Base-by-base conservation (phyloP, 1,140 invertebrate genomes). In the Nasonia giraulti region DNA sequence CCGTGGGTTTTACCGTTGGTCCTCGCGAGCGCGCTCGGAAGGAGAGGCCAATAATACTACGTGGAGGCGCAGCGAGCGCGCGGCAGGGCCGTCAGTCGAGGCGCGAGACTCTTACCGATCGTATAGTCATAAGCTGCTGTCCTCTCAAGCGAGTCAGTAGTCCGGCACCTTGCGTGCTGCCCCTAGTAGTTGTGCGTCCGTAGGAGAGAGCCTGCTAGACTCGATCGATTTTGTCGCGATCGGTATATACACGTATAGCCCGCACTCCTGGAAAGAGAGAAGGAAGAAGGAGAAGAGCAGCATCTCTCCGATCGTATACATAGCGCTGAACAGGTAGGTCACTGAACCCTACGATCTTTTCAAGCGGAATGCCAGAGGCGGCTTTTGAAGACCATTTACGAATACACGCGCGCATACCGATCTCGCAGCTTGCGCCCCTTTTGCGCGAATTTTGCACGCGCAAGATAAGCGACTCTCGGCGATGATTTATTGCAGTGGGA, bases 1-100 rank as follows among this genome's bases (percentile, higher is more conserved):
- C 4, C 68, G 78, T 11, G 23, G 47, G 11, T 85, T 85, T 85
- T 85, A 85, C 84, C 84, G 84, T 85, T 85, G 84, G 31, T 82
- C 79, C 74, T 78, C 62, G 1, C 66, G 68, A 31, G 77, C 27
- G 77, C 71, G 76, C 23, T 11, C 33, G 44, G 50, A n/a, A 78
- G 82, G 74, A 76, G 66, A 83, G 74, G 69, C 80, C 55, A 47
- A 71, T 82, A 74, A 68, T 75, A 55, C 47, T 62, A 62, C 55
- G 55, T 20, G 33, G 12, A 68, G 27, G 81, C 33, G 31, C 68
- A 78, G 12, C 76, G 75, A n/a, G n/a, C 66, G 23, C 62, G 33
- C 55, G 2, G 44, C 8, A 27, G 68, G 40, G 33, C 55, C 79
- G 7, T 17, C 84, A 82, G 84, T 82, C 74, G 40, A 78, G 33